These are phyloP conservation scores for Tinamus guttatus DNA, from an alignment of 2,113 vertebrate genomes.

Conservation along the genomic window DNA sequence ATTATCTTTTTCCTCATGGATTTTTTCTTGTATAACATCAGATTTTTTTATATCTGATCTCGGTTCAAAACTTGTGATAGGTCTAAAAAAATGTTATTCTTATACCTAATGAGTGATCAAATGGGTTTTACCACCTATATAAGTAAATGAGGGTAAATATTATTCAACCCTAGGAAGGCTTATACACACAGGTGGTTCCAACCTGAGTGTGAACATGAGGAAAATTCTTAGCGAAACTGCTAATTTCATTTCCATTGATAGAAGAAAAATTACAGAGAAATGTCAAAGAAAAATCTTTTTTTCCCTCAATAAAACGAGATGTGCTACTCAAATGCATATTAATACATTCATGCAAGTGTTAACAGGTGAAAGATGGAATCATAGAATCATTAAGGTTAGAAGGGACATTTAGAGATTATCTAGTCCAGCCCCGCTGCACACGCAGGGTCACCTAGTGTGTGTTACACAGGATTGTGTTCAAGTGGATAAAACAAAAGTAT, in stretches of 20 bases:
- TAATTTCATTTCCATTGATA: not conserved
- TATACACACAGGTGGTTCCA: not conserved
- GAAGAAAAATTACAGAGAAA: not conserved
- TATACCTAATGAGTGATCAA: not conserved
- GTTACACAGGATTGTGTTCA: too few relatives aligned
- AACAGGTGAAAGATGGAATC: not conserved
- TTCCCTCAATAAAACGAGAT: not conserved
- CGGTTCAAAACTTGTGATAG: not conserved
- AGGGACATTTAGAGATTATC: too few relatives aligned
- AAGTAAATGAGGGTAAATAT: not conserved
- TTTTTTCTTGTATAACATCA: not conserved
- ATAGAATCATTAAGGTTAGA: too few relatives aligned
- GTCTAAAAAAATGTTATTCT: not conserved
- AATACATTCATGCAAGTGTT: not conserved
- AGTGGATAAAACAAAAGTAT: not conserved
- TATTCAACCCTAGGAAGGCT: not conserved
- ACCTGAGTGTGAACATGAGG: not conserved
- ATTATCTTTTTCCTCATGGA: not conserved
- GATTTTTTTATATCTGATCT: not conserved
- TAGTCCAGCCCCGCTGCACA: too few relatives aligned
- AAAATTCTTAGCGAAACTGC: not conserved
- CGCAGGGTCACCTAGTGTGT: too few relatives aligned
- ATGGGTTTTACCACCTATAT: not conserved
- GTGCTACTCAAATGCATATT: not conserved
- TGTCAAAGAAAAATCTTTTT: not conserved